Conservation (phyloP, 2,797 vertebrate genomes). For the Typhlichthys subterraneus region DNA sequence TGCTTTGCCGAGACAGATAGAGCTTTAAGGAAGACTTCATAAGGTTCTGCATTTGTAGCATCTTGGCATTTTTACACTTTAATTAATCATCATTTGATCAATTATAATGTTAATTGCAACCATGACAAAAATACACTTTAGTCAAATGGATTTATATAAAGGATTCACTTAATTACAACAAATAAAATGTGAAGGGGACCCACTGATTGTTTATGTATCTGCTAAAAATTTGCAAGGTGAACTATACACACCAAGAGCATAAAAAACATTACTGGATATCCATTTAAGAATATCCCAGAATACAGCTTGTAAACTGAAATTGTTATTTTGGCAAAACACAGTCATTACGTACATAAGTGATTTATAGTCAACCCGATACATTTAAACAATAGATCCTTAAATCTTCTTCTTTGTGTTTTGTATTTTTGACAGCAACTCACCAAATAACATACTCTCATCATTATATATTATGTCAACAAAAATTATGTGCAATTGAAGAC, state of each 20-base stretch:
- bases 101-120: constrained; percentile 74
- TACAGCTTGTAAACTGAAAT: constrained; percentile 39
- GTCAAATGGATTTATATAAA: constrained; percentile 74
- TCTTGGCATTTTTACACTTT: constrained; percentile 60
- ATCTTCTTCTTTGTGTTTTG: constrained; percentile 26
- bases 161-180: constrained; percentile 55
- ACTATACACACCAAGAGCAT: constrained; percentile 24
- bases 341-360: constrained; percentile 14
- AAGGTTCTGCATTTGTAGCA: background rate
- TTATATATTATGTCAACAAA: constrained; percentile 64
- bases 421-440: constrained; percentile 46
- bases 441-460: constrained; percentile 51
- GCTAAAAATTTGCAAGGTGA: constrained; percentile 15
- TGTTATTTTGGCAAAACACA: constrained; percentile 22
- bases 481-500: constrained; percentile 72
- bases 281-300: constrained; percentile 24
- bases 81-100: constrained; percentile 78
- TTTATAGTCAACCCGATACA: background rate
- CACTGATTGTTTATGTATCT: constrained; percentile 6
- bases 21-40: background rate
- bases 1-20: background rate
- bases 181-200: constrained; percentile 56
- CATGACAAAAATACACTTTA: constrained; percentile 76
- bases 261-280: constrained; percentile 16
- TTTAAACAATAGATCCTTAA: constrained; percentile 14